A percentile compares a stretch with the other conserved stretches of the same genome.
These are phyloP conservation scores for Torymus auratus DNA, from an alignment of 2,888 invertebrate genomes.

Conservation along the genomic window DNA sequence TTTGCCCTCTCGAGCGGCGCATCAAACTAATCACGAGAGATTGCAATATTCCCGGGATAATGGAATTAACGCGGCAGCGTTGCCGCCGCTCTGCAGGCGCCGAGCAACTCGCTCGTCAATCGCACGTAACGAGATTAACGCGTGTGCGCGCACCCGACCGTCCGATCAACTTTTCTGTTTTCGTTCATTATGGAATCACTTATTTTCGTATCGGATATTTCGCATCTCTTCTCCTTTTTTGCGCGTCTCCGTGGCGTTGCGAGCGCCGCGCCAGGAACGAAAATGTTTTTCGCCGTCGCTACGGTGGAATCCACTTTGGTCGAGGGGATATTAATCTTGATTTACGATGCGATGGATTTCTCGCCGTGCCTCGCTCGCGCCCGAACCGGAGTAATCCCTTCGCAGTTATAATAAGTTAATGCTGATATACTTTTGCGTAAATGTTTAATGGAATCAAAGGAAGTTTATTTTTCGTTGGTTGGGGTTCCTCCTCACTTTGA, in stretches of 20 bases:
- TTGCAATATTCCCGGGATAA: not conserved
- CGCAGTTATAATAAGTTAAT: not conserved
- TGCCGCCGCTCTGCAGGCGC: too few species aligned
- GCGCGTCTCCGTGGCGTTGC: not conserved
- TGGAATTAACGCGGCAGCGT: not conserved
- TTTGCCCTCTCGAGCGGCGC: not conserved
- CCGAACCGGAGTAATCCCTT: not conserved
- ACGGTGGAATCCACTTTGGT: conserved; percentile 4
- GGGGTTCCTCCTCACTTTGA: too few species aligned
- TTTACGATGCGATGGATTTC: conserved; percentile 4
- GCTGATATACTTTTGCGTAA: too few species aligned
- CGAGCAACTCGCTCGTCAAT: conserved; percentile 1
- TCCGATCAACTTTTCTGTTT: conserved; percentile 2
- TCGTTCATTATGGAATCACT: not conserved
- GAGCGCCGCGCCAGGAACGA: not conserved
- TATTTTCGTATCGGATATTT: conserved; percentile 3
- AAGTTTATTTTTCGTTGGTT: not conserved
- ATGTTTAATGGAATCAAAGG: not conserved
- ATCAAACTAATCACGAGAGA: not conserved
- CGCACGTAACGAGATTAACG: conserved; percentile 24
- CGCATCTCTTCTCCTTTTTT: not conserved
- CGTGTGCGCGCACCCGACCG: not conserved
- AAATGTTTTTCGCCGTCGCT: not conserved
- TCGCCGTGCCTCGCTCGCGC: not conserved
- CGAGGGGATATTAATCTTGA: conserved; percentile 8